Evolutionary conservation across 2,888 invertebrate genomes (phyloP).

Genomic region (Lobophora halterata): DNA sequence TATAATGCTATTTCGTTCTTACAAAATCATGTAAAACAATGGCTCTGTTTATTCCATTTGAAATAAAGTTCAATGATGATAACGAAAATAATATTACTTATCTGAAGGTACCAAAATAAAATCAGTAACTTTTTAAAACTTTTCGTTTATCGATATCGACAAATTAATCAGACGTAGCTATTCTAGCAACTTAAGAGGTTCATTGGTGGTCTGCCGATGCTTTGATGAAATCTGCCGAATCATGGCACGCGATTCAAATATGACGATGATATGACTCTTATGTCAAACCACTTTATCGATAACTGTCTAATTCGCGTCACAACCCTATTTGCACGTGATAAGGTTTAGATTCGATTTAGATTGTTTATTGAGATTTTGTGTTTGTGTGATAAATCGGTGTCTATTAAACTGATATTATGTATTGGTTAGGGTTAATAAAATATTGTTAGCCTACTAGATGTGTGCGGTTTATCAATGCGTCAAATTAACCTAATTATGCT

Average conservation of each 20-base stretch:
- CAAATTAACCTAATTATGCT: slow-evolving; percentile 20
- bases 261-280: slow-evolving; percentile 75
- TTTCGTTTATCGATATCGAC: slow-evolving; percentile 40
- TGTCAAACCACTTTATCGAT: slow-evolving; percentile 33
- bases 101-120: no score
- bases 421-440: slow-evolving; percentile 75
- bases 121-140: not conserved
- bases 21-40: no score
- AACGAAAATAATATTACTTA: no score
- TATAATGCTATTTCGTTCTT: no score
- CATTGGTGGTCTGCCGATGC: slow-evolving; percentile 74
- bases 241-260: slow-evolving; percentile 78
- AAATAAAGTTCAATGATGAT: no score
- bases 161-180: slow-evolving; percentile 34
- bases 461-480: slow-evolving; percentile 37
- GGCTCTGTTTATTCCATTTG: no score
- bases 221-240: slow-evolving; percentile 76
- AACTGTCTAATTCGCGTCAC: not conserved
- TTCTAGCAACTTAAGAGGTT: slow-evolving; percentile 47
- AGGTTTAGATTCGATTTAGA: slow-evolving; percentile 20
- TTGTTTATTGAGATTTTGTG: slow-evolving; percentile 29
- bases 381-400: slow-evolving; percentile 66
- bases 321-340: slow-evolving; percentile 19
- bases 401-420: slow-evolving; percentile 77
- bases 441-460: slow-evolving; percentile 59